Conservation (phyloP, 2,888 invertebrate species). For the Apocheima hispidaria region DNA sequence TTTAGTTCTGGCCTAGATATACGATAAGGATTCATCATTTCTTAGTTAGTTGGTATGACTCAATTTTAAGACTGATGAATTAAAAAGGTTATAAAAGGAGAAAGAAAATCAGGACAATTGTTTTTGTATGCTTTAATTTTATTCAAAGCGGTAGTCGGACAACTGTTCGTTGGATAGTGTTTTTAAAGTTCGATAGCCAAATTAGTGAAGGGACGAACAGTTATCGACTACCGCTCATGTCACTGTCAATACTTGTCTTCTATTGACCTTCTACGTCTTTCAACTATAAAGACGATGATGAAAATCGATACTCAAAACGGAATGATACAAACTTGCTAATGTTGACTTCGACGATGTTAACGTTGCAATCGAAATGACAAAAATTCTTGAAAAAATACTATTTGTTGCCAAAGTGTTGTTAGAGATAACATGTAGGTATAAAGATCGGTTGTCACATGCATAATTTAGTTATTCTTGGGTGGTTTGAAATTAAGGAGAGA, state of each 20-base stretch:
- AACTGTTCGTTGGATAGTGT: conserved; percentile 57
- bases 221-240: conserved; percentile 57
- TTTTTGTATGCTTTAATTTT: conserved; percentile 65
- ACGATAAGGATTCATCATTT: conserved; percentile 81
- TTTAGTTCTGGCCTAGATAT: conserved; percentile 80
- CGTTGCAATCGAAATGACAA: conserved; percentile 75
- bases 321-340: conserved; percentile 63
- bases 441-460: conserved; percentile 84
- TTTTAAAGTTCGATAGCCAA: conserved; percentile 70
- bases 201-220: conserved; percentile 57
- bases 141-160: conserved; percentile 55
- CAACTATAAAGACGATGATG: conserved; percentile 73
- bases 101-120: conserved; percentile 62
- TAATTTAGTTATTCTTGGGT: conserved; percentile 84
- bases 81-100: conserved; percentile 65
- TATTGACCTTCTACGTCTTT: conserved; percentile 76
- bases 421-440: conserved; percentile 83
- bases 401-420: conserved; percentile 87
- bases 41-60: conserved; percentile 85
- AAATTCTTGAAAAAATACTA: conserved; percentile 67
- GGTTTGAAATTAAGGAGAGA: conserved; percentile 82
- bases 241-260: conserved; percentile 63
- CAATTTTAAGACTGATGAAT: conserved; percentile 87
- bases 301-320: conserved; percentile 64
- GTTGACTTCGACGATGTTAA: conserved; percentile 72